These are phyloP conservation scores for Panagrolaimus sp. DNA, from an alignment of 1,140 invertebrate genomes.

Conservation along the genomic window DNA sequence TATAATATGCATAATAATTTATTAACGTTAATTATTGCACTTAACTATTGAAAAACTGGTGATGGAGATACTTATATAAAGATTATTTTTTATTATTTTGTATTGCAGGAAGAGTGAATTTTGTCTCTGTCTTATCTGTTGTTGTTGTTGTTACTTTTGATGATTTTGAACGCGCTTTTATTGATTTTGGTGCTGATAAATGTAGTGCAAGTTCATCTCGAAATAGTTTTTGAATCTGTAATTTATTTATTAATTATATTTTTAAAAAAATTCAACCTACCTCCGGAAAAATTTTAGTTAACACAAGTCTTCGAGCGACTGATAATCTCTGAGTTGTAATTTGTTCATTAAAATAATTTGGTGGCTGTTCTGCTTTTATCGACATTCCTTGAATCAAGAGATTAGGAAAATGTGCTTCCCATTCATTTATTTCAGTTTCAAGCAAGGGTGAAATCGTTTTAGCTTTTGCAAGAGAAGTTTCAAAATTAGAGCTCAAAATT, in stretches of 20 bases:
- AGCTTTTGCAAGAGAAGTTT: neutral
- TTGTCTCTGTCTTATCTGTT: neutral
- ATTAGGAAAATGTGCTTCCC: neutral
- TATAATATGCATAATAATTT: neutral
- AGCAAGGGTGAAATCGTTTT: neutral
- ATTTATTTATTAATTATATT: neutral
- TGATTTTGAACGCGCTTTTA: neutral
- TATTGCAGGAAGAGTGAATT: neutral
- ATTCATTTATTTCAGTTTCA: neutral
- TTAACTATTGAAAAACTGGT: conserved; percentile 4
- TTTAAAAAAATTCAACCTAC: neutral
- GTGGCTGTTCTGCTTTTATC: neutral
- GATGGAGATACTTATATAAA: neutral
- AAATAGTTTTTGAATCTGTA: neutral
- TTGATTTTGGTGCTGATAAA: neutral
- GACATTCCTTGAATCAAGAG: neutral
- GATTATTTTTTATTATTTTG: neutral
- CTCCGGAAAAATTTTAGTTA: neutral
- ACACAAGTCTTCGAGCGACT: neutral
- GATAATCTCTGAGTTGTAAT: neutral
- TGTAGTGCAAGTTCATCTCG: too few species aligned
- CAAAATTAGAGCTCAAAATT: neutral
- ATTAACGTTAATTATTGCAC: conserved; percentile 5
- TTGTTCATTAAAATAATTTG: neutral
- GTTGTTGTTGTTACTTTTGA: neutral